phyloP scores from a whole-genome alignment of 1,140 invertebrate species.

The Rhagoletis zephyria region DNA sequence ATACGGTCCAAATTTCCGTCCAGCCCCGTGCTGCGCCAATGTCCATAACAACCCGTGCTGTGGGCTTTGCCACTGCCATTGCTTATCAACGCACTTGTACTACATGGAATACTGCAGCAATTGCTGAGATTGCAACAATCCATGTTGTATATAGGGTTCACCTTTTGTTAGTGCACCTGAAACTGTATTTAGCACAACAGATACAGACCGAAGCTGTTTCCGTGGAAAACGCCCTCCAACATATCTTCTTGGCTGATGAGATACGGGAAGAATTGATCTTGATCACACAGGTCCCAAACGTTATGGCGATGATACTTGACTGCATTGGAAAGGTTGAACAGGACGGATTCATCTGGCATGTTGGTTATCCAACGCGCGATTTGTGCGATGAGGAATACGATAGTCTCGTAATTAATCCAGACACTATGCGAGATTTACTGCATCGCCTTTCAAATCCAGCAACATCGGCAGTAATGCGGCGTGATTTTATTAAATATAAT shows the following conservation, averaged over 20 bases:
- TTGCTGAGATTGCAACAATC: neutral
- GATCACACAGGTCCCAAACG: neutral
- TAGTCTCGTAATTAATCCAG: neutral
- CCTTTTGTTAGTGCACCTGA: neutral
- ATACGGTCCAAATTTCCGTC: neutral
- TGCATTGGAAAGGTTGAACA: neutral
- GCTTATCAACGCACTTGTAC: neutral
- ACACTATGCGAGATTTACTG: neutral
- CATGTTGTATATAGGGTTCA: neutral
- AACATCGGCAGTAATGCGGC: neutral
- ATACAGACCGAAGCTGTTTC: neutral
- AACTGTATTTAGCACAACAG: neutral
- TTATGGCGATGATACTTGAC: neutral
- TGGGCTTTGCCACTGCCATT: conserved; percentile 6
- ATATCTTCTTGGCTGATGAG: neutral
- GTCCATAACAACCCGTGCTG: neutral
- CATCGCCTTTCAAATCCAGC: neutral
- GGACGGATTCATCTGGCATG: neutral
- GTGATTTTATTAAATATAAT: neutral
- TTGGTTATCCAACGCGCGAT: neutral
- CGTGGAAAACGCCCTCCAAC: neutral
- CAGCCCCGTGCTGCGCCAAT: neutral
- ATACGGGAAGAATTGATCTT: neutral
- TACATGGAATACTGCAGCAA: neutral
- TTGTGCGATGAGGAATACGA: neutral